Evolutionary conservation across 1,140 invertebrate species (phyloP), one percentile per base, ranked within the genome.

Genomic region (Chionoecetes opilio): DNA sequence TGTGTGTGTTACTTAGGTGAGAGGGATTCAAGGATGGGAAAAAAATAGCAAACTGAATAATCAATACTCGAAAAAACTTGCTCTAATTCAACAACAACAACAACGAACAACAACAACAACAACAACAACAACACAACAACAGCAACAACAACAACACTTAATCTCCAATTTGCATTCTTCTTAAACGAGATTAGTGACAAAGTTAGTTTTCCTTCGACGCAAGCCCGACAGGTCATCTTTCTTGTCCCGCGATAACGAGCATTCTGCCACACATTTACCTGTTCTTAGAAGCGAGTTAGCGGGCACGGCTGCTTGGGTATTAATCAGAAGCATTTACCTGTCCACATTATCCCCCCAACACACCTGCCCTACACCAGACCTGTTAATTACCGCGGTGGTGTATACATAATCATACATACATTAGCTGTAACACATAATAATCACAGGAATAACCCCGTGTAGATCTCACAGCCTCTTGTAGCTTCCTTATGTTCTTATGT

Each of bases 301-400:
- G 63, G 0, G 21, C 63, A 75, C 21, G 26, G 63, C 21, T 75
- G 63, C 63, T 75, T n/a, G 21, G 6, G 63, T 75, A 75, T 75
- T 75, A 75, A 75, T 75, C 63, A 75, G 63, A 75, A 75, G 63
- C 63, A 75, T 75, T 75, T 75, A 75, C 63, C 26, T 75, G 63
- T 11, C 63, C 0, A 17, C 63, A 75, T 75, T 75, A 75, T 75
- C 63, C 63, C 63, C 63, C 63, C 63, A 8, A 53, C 63, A 75
- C 63, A 75, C 63, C 63, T 75, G 63, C n/a, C 63, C 63, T 11
- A 26, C 63, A 63, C 63, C 63, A 2, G 63, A n/a, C 63, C 63
- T 75, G 63, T 75, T 75, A 75, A 75, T 75, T 75, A 75, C 63
- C n/a, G 9, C 3, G 9, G 8, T 63, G 8, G 63, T 75, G 63